Conservation (phyloP, 2,888 invertebrate species). For the Aphrophora alni region DNA sequence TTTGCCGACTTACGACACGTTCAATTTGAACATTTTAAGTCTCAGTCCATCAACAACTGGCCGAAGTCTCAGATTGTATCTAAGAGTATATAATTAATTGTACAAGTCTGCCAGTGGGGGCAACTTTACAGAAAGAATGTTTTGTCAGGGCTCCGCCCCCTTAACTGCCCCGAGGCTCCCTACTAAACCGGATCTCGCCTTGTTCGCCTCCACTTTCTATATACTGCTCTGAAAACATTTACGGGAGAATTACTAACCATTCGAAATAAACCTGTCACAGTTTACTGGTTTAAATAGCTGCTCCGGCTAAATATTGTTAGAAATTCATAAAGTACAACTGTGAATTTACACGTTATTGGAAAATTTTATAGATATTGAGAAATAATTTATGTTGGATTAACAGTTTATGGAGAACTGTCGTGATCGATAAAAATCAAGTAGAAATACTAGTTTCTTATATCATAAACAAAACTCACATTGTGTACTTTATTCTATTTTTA, state of each 20-base stretch:
- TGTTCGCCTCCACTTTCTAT: not conserved
- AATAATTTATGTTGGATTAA: no score
- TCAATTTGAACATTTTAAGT: not conserved
- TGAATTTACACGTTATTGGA: no score
- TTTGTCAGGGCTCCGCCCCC: conserved; percentile 6
- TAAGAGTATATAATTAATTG: conserved; percentile 9
- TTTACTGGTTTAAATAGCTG: not conserved
- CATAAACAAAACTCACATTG: no score
- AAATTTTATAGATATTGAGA: no score
- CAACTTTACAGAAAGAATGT: conserved; percentile 9
- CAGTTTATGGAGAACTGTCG: no score
- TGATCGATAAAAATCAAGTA: no score
- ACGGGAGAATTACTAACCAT: not conserved
- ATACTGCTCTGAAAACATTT: not conserved
- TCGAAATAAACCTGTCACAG: not conserved
- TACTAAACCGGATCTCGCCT: conserved; percentile 1
- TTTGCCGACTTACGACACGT: not conserved
- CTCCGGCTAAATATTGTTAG: not conserved
- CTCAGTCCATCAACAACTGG: conserved; percentile 1
- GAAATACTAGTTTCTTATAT: no score
- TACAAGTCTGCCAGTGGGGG: conserved; percentile 6
- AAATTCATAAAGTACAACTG: no score
- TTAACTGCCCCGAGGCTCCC: not conserved
- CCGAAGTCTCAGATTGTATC: not conserved
- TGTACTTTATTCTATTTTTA: no score